Evolutionary conservation across 2,888 invertebrate species (phyloP), one percentile per base, ranked within the genome.

Genomic region (Molorchus minor): DNA sequence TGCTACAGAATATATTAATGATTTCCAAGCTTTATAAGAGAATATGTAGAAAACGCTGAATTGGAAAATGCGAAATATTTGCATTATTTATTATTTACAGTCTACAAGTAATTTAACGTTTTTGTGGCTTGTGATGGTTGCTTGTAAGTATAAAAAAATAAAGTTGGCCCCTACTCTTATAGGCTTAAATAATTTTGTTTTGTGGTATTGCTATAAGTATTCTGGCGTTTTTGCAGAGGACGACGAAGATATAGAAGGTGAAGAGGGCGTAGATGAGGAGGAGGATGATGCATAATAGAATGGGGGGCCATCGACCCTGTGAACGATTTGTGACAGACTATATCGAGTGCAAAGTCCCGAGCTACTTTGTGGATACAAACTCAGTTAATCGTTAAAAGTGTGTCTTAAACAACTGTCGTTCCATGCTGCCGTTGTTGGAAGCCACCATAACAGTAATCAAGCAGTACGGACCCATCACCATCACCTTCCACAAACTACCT

Each of bases 201-300:
- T 61, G n/a, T n/a, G n/a, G n/a, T n/a, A n/a, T n/a, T n/a, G n/a
- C n/a, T n/a, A n/a, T n/a, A n/a, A n/a, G n/a, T n/a, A n/a, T n/a
- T n/a, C n/a, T n/a, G n/a, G n/a, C n/a, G 33, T 33, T 56, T 61
- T 74, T 75, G 29, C 65, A 79, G 80, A 79, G 66, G 80, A 80
- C 55, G 81, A 81, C 52, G 81, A 81, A 30, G 81, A 80, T 59
- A 80, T 79, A 52, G 79, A 77, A 58, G 81, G 79, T 56, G 81
- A 77, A 21, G 81, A 80, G 71, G 80, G 77, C 64, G 80, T 75
- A 58, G 79, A 75, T 60, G 80, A 80, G 61, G 81, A 80, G 62
- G 81, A 81, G 59, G 81, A 80, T 57, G 81, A 81, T 75, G 81
- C 80, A 81, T 81, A 81, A 81, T 80, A 76, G 65, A 73, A 60